phyloP scores from a whole-genome alignment of 2,888 invertebrate genomes.

The Pseudococcus viburni region DNA sequence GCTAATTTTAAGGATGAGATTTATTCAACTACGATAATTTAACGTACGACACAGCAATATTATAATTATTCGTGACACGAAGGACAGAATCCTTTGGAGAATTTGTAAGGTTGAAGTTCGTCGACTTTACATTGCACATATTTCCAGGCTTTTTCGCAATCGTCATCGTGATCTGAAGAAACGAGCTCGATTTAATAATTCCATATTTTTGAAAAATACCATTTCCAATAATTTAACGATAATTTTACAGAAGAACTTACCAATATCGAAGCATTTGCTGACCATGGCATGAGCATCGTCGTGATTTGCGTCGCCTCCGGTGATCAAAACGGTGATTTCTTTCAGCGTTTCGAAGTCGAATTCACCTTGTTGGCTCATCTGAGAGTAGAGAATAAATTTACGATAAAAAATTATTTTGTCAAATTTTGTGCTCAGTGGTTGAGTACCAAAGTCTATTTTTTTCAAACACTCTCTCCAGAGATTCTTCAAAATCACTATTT shows the following conservation, averaged over 20 bases:
- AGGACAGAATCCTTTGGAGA: slow-evolving; percentile 60
- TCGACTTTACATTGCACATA: slow-evolving; percentile 58
- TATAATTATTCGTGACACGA: slow-evolving; percentile 45
- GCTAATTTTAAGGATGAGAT: no score
- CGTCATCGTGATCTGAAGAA: slow-evolving; percentile 56
- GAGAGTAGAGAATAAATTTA: no score
- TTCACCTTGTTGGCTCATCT: slow-evolving; percentile 39
- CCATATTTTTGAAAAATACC: no score
- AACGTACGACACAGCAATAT: background rate
- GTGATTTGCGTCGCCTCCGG: slow-evolving; percentile 61
- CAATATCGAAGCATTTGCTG: slow-evolving; percentile 59
- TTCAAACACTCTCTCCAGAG: no score
- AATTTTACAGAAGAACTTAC: background rate
- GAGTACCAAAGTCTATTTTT: no score
- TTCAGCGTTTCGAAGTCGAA: slow-evolving; percentile 53
- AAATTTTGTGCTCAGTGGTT: no score
- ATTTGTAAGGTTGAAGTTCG: slow-evolving; percentile 59
- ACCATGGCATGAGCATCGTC: slow-evolving; percentile 62
- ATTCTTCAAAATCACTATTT: no score
- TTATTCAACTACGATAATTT: background rate
- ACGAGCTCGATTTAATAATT: background rate
- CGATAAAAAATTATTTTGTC: no score
- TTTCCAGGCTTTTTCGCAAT: slow-evolving; percentile 61
- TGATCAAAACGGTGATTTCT: slow-evolving; percentile 56
- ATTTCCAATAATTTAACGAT: no score